Conservation (phyloP, 2,113 vertebrate genomes). For the Chionodraco myersi region DNA sequence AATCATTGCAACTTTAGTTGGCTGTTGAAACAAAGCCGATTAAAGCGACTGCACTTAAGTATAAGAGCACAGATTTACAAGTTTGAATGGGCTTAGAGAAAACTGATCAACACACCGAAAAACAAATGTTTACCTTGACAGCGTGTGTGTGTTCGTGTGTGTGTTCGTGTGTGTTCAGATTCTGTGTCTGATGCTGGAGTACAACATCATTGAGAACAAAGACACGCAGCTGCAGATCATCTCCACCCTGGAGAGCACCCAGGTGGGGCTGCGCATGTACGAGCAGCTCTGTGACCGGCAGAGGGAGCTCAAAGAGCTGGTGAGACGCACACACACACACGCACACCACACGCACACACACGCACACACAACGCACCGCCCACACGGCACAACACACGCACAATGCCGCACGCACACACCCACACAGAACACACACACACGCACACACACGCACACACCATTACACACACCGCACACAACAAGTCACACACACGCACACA, state of each 20-base stretch:
- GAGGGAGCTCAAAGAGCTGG: conserved; percentile 97
- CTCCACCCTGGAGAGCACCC: conserved; percentile 98
- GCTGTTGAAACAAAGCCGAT: background rate
- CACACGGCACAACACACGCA: background rate
- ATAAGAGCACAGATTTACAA: too few species aligned
- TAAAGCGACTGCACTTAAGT: background rate
- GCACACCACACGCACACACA: conserved; percentile 20
- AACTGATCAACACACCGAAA: background rate
- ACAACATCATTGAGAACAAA: conserved; percentile 99
- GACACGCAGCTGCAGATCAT: conserved; percentile 99
- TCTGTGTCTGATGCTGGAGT: conserved; percentile 98
- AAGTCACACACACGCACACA: too few species aligned
- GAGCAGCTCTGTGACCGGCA: conserved; percentile 98
- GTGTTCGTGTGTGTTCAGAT: conserved; percentile 84
- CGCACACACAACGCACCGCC: too few species aligned
- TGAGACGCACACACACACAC: conserved; percentile 76
- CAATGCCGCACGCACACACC: background rate
- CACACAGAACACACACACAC: background rate
- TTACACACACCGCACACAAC: too few species aligned
- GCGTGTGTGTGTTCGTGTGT: conserved; percentile 15
- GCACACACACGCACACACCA: too few species aligned
- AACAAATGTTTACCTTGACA: background rate
- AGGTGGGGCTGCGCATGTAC: conserved; percentile 96
- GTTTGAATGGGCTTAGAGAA: too few species aligned
- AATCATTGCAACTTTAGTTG: background rate